Conservation (phyloP, 1,140 invertebrate species). For the Helicorthomorpha holstii region DNA sequence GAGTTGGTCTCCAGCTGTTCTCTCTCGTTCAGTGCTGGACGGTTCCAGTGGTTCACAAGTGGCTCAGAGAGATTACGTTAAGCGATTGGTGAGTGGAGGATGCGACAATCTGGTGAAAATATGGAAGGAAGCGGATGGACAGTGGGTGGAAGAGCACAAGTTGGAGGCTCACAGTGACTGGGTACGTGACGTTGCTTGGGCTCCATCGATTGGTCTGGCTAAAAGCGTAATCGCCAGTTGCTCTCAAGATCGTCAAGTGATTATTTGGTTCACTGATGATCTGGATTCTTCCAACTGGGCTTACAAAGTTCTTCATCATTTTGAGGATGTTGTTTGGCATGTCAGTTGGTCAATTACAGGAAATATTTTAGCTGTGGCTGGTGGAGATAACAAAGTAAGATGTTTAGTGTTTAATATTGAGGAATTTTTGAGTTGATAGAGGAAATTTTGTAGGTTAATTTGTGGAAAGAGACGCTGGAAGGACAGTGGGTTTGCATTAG, state of each 20-base stretch:
- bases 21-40: constrained; percentile 37
- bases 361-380: constrained; percentile 89
- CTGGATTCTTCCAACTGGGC: constrained; percentile 54
- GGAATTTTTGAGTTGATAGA: no score
- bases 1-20: constrained; percentile 83
- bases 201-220: constrained; percentile 73
- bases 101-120: constrained; percentile 98
- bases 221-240: constrained; percentile 82
- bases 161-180: constrained; percentile 93
- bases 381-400: constrained; percentile 99
- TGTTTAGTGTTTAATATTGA: no score
- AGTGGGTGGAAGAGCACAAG: constrained; percentile 82
- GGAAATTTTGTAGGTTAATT: constrained; percentile 37
- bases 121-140: constrained; percentile 59
- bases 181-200: constrained; percentile 97
- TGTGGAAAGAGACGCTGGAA: constrained; percentile 83
- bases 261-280: constrained; percentile 80
- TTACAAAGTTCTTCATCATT: constrained; percentile 69
- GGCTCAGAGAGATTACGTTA: constrained; percentile 26
- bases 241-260: constrained; percentile 62
- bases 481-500: constrained; percentile 84
- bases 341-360: constrained; percentile 96
- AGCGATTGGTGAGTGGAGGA: constrained; percentile 85
- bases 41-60: constrained; percentile 24
- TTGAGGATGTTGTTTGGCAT: constrained; percentile 97